Base-by-base conservation (phyloP, 2,113 vertebrate species). In the Lamprotornis superbus region DNA sequence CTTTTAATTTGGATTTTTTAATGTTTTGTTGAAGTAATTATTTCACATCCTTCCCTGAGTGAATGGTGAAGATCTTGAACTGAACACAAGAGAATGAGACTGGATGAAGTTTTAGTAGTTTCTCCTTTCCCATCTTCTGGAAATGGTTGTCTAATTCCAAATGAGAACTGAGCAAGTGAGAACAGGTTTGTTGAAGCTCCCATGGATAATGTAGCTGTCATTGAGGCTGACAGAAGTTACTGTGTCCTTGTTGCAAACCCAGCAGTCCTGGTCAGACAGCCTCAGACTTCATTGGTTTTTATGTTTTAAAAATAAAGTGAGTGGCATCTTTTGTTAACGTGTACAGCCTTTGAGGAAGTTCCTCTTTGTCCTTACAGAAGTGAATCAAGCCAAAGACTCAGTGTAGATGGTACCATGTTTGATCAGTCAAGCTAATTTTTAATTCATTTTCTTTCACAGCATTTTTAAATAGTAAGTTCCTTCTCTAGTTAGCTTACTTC, bases 291-390 rank as follows among this genome's bases (percentile, higher is more conserved):
- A 68, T 40, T 82, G 69, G 60, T 83, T 95, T 83, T 90, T 63
- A 89, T 86, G 78, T 63, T 94, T 91, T 71, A 93, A 93, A 92
- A 90, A 78, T 81, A 53, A 85, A 92, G 30, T 83, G 91, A 95
- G 24, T 75, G 87, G 67, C 76, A 53, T 76, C 70, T 94, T 95
- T 44, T 90, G 81, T 89, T 88, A 75, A 70, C 1, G 1, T 93
- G 78, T 49, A 11, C 69, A 59, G 87, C 85, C 74, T 94, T 88
- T 0, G 5, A 28, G 92, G 83, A 49, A 52, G 74, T 89, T 96
- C 71, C 59, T 84, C 2, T 1, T 1, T 61, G 69, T 75, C 57
- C 63, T 82, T 85, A 65, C 61, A 87, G 70, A 46, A 33, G 49
- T 37, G 37, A 76, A 15, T 76, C 31, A 39, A 76, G 63, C 47